Evolutionary conservation across 2,888 invertebrate genomes (phyloP), one percentile per base, ranked within the genome.

Genomic region (Allacma fusca): DNA sequence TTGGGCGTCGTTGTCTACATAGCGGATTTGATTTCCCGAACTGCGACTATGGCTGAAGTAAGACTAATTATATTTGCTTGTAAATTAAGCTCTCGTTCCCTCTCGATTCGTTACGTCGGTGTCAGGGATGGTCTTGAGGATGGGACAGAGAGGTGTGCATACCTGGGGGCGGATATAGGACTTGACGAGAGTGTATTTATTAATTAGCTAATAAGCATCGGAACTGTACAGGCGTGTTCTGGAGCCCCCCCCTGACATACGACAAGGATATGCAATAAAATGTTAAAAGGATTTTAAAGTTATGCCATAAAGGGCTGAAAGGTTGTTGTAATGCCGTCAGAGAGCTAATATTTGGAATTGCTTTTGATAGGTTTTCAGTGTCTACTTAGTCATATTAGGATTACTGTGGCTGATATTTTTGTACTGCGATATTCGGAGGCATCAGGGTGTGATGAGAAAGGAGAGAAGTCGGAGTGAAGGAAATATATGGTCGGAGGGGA

Each of bases 1-100:
- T 86, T 92, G 29, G 92, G 92, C 40, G 83, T 91, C 9, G 90
- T 92, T 1, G 88, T 92, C 43, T 91, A 91, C 84, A 85, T 91
- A 40, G 89, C 89, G 69, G 91, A 92, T 84, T 87, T 91, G 67
- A 87, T 91, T 75, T 81, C 89, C 9, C 86, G 86, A 23, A 85
- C 86, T 74, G 86, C 85, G 16, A 86, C 88, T 4, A 85, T 90
- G 78, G 88, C 91, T 50, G 89, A 90, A 88, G 91, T 91, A 88
- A 88, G 85, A 81, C n/a, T 23, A 40, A 68, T 40, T 40, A 34
- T 26, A 65, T 34, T 34, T 40, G 21, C 40, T 73, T 1, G n/a
- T 9, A 16, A 50, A 50, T 71, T 50, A 50, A 13, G 50, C 50
- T 50, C n/a, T 13, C 16, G 2, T 4, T 50, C n/a, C 19, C 16